Conservation (phyloP, 2,797 vertebrate species). For the Lutjanus argentimaculatus region DNA sequence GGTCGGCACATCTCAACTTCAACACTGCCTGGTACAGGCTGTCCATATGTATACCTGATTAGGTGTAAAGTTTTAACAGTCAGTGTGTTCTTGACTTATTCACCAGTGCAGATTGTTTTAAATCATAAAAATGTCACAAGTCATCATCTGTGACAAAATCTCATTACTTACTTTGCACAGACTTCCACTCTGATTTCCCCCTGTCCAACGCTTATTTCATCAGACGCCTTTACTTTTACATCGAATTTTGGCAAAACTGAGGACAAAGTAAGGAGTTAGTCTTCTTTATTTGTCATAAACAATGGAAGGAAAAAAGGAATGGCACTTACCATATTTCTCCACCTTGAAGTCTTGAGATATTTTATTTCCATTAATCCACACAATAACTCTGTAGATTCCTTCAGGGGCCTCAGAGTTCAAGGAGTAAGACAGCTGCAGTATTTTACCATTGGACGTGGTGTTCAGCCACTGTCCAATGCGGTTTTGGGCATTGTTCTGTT, state of each 20-base stretch:
- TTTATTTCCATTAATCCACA: background rate
- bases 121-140: too few species aligned
- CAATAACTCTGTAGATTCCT: background rate
- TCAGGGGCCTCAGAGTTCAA: conserved; percentile 67
- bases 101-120: too few species aligned
- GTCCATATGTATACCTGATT: conserved; percentile 16
- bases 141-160: too few species aligned
- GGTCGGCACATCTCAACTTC: background rate
- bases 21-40: conserved; percentile 7
- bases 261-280: background rate
- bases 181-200: background rate
- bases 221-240: background rate
- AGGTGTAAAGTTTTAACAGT: background rate
- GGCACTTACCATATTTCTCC: conserved; percentile 17
- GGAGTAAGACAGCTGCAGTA: conserved; percentile 80
- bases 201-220: background rate
- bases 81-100: background rate
- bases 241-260: conserved; percentile 23
- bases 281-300: background rate
- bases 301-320: background rate
- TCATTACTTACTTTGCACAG: conserved; percentile 16
- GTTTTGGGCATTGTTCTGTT: conserved; percentile 79
- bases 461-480: conserved; percentile 86
- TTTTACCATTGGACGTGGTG: conserved; percentile 64
- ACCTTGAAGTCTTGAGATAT: background rate